Conservation (phyloP, 1,140 invertebrate genomes). For the Atta texana region DNA sequence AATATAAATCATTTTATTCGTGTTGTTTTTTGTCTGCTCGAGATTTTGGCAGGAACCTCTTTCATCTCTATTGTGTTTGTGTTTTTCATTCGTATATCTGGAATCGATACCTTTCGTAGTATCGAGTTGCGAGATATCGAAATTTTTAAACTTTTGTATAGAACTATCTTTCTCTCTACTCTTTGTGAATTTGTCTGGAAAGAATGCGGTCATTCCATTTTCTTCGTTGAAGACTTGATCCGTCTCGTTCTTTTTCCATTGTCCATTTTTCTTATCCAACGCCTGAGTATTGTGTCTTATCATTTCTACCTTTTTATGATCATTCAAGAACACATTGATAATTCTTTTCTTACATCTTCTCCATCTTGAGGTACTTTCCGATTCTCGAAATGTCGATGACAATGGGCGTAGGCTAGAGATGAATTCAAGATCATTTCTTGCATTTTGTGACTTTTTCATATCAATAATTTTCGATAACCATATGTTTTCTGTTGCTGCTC, state of each 20-base stretch:
- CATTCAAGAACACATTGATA: background rate
- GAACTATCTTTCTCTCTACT: background rate
- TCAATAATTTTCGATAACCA: conserved; percentile 1
- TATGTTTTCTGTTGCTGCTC: background rate
- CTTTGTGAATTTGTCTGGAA: conserved; percentile 14
- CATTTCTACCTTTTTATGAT: background rate
- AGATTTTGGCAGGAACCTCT: background rate
- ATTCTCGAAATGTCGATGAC: background rate
- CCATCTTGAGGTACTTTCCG: background rate
- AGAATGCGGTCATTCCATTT: conserved; percentile 9
- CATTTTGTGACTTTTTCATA: background rate
- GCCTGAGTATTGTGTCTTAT: conserved; percentile 10
- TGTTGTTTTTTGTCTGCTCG: background rate
- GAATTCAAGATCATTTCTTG: conserved; percentile 6
- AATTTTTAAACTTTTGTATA: conserved; percentile 3
- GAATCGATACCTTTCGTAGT: background rate
- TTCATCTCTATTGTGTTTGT: background rate
- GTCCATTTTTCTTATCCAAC: background rate
- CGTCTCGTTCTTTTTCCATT: background rate
- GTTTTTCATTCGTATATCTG: background rate
- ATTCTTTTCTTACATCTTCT: background rate
- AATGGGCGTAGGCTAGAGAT: background rate
- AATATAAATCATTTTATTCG: conserved; percentile 14
- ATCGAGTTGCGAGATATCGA: background rate
- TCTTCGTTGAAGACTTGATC: background rate